These are phyloP conservation scores for Seira ritae DNA, from an alignment of 2,888 invertebrate genomes.

Conservation along the genomic window DNA sequence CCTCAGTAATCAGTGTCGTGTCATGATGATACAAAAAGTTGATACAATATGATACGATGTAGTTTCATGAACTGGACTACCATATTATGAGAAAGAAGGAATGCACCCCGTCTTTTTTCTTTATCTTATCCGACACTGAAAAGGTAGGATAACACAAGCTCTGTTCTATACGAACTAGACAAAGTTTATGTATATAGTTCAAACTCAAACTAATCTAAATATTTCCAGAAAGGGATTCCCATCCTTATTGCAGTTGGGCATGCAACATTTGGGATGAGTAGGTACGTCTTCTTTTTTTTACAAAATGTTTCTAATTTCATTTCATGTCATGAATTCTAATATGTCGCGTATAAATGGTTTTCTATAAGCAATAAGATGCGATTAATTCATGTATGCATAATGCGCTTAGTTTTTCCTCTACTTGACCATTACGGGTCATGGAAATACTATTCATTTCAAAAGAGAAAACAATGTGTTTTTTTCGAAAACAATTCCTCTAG, in stretches of 20 bases:
- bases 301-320: slow-evolving; percentile 30
- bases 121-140: slow-evolving; percentile 38
- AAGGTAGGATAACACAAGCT: background rate
- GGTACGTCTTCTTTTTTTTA: background rate
- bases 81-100: background rate
- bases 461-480: slow-evolving; percentile 25
- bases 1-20: background rate
- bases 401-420: slow-evolving; percentile 3
- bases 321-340: slow-evolving; percentile 26
- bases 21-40: background rate
- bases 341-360: background rate
- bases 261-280: background rate
- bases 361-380: background rate
- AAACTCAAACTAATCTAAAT: background rate
- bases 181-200: background rate
- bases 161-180: background rate
- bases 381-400: background rate
- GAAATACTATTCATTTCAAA: background rate
- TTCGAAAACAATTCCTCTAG: slow-evolving; percentile 38
- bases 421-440: background rate
- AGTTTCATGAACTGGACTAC: background rate
- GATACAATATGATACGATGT: slow-evolving; percentile 4
- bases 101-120: background rate
- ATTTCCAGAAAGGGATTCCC: background rate
- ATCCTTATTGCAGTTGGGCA: background rate